phyloP scores from a whole-genome alignment of 2,888 invertebrate genomes.

The Lasioglossum villosulum region DNA sequence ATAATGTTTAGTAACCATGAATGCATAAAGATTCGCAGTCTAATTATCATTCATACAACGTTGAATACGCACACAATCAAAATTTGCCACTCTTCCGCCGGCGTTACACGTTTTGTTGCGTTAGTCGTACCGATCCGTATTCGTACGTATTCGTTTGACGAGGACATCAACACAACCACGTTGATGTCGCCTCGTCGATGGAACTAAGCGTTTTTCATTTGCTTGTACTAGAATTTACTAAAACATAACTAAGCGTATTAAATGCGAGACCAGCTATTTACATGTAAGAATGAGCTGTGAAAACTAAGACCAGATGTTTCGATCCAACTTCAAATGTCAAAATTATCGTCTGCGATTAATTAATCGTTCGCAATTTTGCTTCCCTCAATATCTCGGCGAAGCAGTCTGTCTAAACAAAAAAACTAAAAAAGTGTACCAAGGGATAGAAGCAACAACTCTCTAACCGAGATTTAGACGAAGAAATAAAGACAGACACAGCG shows the following conservation, averaged over 20 bases:
- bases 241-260: slow-evolving; percentile 35
- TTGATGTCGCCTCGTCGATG: slow-evolving; percentile 11
- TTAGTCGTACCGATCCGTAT: background rate
- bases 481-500: background rate
- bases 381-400: background rate
- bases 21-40: too few relatives aligned
- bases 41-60: background rate
- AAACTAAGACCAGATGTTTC: background rate
- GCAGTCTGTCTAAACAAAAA: background rate
- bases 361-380: background rate
- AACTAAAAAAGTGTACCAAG: background rate
- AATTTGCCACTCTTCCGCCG: background rate
- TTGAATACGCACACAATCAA: slow-evolving; percentile 26
- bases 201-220: slow-evolving; percentile 68
- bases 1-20: too few relatives aligned
- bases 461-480: background rate
- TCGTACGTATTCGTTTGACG: background rate
- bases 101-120: background rate
- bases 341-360: background rate
- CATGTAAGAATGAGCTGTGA: slow-evolving; percentile 10
- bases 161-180: background rate
- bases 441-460: background rate
- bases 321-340: background rate
- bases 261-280: slow-evolving; percentile 42
- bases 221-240: slow-evolving; percentile 67